phyloP scores from a whole-genome alignment of 2,797 vertebrate species.

The Glyptemys insculpta region DNA sequence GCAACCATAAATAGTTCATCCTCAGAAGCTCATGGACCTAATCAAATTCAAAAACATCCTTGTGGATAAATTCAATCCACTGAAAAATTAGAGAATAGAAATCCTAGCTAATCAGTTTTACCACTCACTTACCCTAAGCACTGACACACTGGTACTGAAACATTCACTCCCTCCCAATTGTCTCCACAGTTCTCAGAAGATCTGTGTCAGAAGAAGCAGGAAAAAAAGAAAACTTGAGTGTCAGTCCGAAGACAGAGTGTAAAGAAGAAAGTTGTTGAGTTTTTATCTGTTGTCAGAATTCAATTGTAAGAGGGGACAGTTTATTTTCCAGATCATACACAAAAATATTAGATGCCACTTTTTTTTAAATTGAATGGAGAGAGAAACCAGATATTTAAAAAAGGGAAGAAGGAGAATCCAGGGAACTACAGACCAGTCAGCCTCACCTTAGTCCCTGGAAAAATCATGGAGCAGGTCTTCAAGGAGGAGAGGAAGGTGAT shows the following conservation, averaged over 20 bases:
- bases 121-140: not conserved
- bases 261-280: not conserved
- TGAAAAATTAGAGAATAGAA: not conserved
- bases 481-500: too few relatives aligned
- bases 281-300: not conserved
- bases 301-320: not conserved
- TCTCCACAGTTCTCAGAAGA: not conserved
- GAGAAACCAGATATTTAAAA: not conserved
- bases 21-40: not conserved
- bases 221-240: not conserved
- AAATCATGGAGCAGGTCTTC: too few relatives aligned
- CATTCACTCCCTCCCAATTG: not conserved
- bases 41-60: not conserved
- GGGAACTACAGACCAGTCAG: too few relatives aligned
- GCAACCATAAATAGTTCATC: not conserved
- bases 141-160: not conserved
- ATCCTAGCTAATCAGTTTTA: not conserved
- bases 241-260: not conserved
- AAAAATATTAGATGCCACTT: not conserved
- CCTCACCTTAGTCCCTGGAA: too few relatives aligned
- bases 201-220: not conserved
- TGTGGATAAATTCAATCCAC: not conserved
- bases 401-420: too few relatives aligned
- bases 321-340: not conserved
- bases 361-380: not conserved